Evolutionary conservation across 2,113 vertebrate genomes (phyloP).

Genomic region (Oriolus oriolus): DNA sequence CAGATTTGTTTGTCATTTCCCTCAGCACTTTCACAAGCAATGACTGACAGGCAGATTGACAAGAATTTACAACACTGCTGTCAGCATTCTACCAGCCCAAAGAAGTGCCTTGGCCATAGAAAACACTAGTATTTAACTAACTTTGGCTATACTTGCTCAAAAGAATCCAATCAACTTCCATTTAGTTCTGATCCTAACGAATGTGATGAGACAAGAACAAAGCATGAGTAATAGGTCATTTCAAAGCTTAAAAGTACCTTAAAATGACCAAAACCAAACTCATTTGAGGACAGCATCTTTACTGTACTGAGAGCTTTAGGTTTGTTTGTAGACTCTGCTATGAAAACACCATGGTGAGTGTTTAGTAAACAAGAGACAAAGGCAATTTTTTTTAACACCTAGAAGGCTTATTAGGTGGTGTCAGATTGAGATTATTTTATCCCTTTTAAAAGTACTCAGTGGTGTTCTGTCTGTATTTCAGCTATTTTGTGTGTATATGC

Average conservation of each 20-base stretch:
- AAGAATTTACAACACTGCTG: not conserved
- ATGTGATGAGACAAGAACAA: not conserved
- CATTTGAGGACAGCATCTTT: not conserved
- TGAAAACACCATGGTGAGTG: not conserved
- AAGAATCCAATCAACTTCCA: not conserved
- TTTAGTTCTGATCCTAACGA: not conserved
- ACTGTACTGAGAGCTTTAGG: not conserved
- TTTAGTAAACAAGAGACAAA: not conserved
- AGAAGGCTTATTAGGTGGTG: not conserved
- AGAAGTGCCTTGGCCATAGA: not conserved
- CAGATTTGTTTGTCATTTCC: not conserved
- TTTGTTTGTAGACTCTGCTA: not conserved
- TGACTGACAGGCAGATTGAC: not conserved
- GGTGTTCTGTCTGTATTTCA: not conserved
- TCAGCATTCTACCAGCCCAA: not conserved
- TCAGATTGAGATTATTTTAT: not conserved
- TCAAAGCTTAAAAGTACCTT: not conserved
- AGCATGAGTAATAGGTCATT: not conserved
- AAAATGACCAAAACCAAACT: not conserved
- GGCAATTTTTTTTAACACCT: not conserved
- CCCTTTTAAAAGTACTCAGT: not conserved
- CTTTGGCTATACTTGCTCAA: not conserved
- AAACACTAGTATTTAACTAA: not conserved
- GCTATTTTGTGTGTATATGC: not conserved
- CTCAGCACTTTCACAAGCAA: not conserved